Evolutionary conservation across 1,140 invertebrate species (phyloP).

Genomic region (Reticulitermes speratus): DNA sequence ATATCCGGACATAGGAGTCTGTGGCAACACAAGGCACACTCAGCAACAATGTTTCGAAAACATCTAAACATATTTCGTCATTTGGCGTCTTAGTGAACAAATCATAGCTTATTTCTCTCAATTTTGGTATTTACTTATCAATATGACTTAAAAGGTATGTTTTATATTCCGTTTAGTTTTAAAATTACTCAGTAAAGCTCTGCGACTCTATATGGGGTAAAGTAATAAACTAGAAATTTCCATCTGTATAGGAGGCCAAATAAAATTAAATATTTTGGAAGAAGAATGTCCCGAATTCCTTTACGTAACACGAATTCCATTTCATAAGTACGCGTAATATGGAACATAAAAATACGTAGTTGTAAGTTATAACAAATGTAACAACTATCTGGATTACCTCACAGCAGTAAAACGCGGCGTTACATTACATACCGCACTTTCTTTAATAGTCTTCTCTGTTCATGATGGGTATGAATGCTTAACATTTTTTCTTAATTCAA

Average conservation of each 20-base stretch:
- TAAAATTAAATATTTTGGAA: neutral
- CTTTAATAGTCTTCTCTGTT: neutral
- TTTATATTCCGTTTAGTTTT: no score
- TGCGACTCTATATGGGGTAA: no score
- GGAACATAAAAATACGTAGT: neutral
- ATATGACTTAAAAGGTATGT: no score
- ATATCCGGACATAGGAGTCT: no score
- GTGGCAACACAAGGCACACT: no score
- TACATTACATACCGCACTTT: neutral
- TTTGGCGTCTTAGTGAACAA: no score
- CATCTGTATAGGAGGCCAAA: neutral
- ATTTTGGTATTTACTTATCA: no score
- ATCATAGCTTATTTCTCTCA: no score
- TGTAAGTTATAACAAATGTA: neutral
- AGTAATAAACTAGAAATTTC: neutral
- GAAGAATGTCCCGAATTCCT: neutral
- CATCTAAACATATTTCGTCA: no score
- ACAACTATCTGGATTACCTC: neutral
- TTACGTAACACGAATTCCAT: neutral
- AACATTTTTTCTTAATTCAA: neutral
- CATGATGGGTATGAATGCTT: neutral
- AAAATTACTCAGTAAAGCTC: no score
- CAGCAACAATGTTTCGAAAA: no score
- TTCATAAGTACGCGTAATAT: neutral
- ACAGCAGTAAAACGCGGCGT: neutral